Conservation (phyloP, 2,113 vertebrate species). For the Peromyscus californicus region DNA sequence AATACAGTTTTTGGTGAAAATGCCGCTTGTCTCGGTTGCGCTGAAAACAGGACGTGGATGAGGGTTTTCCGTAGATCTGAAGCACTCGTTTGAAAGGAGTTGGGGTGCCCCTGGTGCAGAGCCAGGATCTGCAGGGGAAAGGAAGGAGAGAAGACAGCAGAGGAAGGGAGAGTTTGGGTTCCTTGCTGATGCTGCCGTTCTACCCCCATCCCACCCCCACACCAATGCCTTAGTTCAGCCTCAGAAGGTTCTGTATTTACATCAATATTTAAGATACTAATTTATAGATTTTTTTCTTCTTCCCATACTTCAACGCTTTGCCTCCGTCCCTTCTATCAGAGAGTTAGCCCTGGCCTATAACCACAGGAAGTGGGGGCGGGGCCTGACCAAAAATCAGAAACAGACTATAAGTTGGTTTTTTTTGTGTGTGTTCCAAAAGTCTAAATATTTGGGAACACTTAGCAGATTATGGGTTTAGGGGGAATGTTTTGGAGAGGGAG, state of each 20-base stretch:
- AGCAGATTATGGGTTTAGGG: conserved; percentile 11
- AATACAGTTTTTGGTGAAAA: background rate
- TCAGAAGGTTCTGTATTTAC: background rate
- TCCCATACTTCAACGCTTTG: background rate
- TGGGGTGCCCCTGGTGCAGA: background rate
- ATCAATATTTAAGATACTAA: background rate
- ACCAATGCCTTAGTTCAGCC: rapidly evolving
- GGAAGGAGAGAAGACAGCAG: background rate
- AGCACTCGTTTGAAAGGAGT: background rate
- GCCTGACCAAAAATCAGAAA: background rate
- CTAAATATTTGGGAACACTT: background rate
- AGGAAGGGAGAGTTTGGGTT: background rate
- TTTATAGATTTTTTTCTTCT: conserved; percentile 15
- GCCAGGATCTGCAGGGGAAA: rapidly evolving
- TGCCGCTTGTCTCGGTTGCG: background rate
- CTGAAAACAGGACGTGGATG: background rate
- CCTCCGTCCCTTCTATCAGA: background rate
- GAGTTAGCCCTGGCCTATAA: background rate
- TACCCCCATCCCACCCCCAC: background rate
- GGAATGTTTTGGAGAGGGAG: background rate
- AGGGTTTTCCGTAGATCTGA: background rate
- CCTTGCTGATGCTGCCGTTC: background rate
- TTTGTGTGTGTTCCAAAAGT: background rate
- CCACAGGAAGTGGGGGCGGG: background rate
- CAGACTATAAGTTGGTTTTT: background rate